Evolutionary conservation across 2,797 vertebrate genomes (phyloP), one percentile per base, ranked within the genome.

Genomic region (Tamandua tetradactyla): DNA sequence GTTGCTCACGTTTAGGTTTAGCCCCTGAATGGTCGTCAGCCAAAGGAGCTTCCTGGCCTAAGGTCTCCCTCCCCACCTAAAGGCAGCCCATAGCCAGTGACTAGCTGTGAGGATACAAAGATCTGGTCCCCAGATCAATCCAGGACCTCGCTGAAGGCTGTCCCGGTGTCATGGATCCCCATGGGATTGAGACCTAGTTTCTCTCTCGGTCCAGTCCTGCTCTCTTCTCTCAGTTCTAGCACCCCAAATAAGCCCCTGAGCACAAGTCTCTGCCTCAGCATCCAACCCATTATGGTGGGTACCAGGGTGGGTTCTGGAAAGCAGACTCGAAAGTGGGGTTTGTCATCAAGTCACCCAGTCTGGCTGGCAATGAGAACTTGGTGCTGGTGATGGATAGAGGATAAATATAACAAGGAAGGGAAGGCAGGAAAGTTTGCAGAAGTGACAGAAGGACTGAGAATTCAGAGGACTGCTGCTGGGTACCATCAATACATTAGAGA

Each of bases 401-500:
- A 44, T 15, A 17, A 14, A n/a, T 30, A n/a, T 49, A n/a, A 23
- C 32, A 42, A 11, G 1, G n/a, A 30, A 74, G 13, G 9, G n/a
- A 40, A 15, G 68, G 20, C 59, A 4, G 35, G 8, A 42, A 55
- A 61, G 47, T 10, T 55, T 10, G 1, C 20, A 17, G 55, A 55
- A 55, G 47, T 4, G 3, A 5, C 35, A 12, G 18, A 3, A 55
- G 57, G 79, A 42, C 20, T 0, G 1, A 8, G 35, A 57, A 7
- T 23, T 64, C 14, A 4, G 9, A 13, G 57, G 30, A 11, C 69
- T 44, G 30, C 3, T 15, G 57, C 30, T 3, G 0, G 27, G 44
- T 0, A 2, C 3, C 1, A n/a, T n/a, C 7, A 20, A 23, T 2
- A 2, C 42, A 20, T 7, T 61, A 23, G 23, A 47, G 64, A 37